Percentiles rank a stretch among this genome's conserved stretches.
These are phyloP conservation scores for Drosophila kurseongensis DNA, from an alignment of 1,140 invertebrate genomes.

Conservation along the genomic window DNA sequence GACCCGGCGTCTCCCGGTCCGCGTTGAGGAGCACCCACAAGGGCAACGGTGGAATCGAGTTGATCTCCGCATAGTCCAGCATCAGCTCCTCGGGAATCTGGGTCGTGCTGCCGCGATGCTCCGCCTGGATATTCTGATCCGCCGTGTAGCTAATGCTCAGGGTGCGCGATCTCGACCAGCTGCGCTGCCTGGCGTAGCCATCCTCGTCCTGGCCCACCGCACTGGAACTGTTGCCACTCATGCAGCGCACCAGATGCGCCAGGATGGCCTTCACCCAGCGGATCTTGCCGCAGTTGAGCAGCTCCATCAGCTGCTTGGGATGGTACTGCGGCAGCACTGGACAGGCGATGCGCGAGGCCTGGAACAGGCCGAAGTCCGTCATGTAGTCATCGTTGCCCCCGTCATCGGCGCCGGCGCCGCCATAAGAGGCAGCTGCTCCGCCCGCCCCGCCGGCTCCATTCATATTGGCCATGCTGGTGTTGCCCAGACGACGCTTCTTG, in stretches of 20 bases:
- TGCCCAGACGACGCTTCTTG: slow-evolving; percentile 85
- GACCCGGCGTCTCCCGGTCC: slow-evolving; percentile 91
- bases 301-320: slow-evolving; percentile 98
- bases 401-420: slow-evolving; percentile 36
- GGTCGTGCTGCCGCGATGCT: slow-evolving; percentile 87
- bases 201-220: slow-evolving; percentile 84
- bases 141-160: slow-evolving; percentile 94
- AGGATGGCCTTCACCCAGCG: slow-evolving; percentile 99
- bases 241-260: slow-evolving; percentile 93
- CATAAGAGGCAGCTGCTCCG: slow-evolving; percentile 14
- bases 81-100: slow-evolving; percentile 93
- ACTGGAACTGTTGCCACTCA: slow-evolving; percentile 86
- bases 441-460: slow-evolving; percentile 12
- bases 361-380: slow-evolving; percentile 97
- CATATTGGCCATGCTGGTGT: slow-evolving; percentile 69
- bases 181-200: slow-evolving; percentile 87
- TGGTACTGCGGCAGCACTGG: slow-evolving; percentile 99
- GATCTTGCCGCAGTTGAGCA: slow-evolving; percentile 99
- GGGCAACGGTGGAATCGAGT: slow-evolving; percentile 97
- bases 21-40: slow-evolving; percentile 97
- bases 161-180: slow-evolving; percentile 94
- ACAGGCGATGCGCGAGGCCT: slow-evolving; percentile 97
- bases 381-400: slow-evolving; percentile 88
- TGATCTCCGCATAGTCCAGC: slow-evolving; percentile 97
- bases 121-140: slow-evolving; percentile 87